Evolutionary conservation across 2,888 invertebrate species (phyloP), one percentile per base, ranked within the genome.

Genomic region (Balanococcus diminutus): DNA sequence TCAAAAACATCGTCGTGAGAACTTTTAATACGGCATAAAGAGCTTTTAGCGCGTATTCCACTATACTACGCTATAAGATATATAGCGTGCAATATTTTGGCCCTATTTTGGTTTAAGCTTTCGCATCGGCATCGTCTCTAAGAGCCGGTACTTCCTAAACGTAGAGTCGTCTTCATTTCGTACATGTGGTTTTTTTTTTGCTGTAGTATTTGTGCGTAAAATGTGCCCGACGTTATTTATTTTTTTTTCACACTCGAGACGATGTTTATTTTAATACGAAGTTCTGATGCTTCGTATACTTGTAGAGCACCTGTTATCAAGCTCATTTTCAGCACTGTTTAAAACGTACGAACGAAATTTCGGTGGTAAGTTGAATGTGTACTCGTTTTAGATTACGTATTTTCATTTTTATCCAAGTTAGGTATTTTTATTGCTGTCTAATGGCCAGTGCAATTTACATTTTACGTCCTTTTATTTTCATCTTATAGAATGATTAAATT

Each of bases 21-120:
- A 79, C 75, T 79, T 79, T 79, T 79, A 36, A 79, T 79, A 79
- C 36, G 75, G 75, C 36, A 79, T 79, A 79, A 79, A 79, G 75
- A 36, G 75, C 75, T 79, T 79, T 79, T 79, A 79, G 75, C 75
- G 75, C 75, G 75, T 79, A 79, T 79, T 79, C 75, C 28, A 36
- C 75, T 31, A 32, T 19, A 19, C 19, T 32, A 31, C 75, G 36
- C 36, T 32, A 31, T 79, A 79, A 79, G 75, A 79, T 79, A 36
- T 79, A 79, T 79, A 36, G 36, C 19, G 75, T 79, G 36, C 75
- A 36, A 79, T 79, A 79, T 79, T 79, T 36, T 36, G 75, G 75
- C 75, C 75, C 75, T 79, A 36, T 79, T 79, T 79, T 36, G 36
- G 36, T 79, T 79, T 19, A 36, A 79, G 75, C 75, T n/a, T 79